Percentiles rank a stretch among this genome's conserved stretches.
Evolutionary conservation across 2,113 vertebrate genomes (phyloP).

Genomic region (Larimichthys polyactis): DNA sequence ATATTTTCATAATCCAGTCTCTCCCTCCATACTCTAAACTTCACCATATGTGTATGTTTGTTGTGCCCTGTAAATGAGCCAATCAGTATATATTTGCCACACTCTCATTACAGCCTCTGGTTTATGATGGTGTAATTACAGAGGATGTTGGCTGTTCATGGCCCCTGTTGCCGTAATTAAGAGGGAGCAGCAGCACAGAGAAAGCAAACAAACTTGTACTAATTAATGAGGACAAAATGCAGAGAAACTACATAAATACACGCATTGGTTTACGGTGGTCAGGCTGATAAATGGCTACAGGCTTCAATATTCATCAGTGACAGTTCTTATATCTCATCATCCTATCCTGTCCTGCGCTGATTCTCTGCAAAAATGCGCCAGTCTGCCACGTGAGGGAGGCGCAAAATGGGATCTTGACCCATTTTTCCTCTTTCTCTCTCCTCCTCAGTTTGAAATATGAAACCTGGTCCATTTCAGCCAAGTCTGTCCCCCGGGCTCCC

Average conservation of each 20-base stretch:
- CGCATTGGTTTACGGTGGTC: neutral
- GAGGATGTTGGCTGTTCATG: neutral
- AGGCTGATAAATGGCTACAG: neutral
- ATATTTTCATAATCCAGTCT: neutral
- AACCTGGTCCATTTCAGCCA: constrained; percentile 76
- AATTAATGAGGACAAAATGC: constrained; percentile 20
- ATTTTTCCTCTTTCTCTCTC: constrained; percentile 56
- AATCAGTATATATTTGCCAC: neutral
- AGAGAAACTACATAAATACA: neutral
- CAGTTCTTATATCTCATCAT: neutral
- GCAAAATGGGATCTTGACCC: constrained; percentile 66
- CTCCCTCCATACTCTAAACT: neutral
- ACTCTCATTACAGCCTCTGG: neutral
- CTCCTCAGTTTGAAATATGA: constrained; percentile 82
- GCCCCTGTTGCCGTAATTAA: constrained; percentile 5
- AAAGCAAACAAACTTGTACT: constrained; percentile 18
- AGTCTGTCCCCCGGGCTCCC: constrained; percentile 65
- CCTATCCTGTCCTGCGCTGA: neutral
- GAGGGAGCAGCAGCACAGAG: neutral
- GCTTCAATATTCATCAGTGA: neutral
- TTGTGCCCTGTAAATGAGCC: neutral
- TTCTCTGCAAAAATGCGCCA: constrained; percentile 16
- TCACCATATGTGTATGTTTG: neutral
- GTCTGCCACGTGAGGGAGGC: constrained; percentile 66
- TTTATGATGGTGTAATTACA: constrained; percentile 42